These are phyloP conservation scores for Aricia artaxerxes DNA, from an alignment of 2,888 invertebrate genomes.

Conservation along the genomic window DNA sequence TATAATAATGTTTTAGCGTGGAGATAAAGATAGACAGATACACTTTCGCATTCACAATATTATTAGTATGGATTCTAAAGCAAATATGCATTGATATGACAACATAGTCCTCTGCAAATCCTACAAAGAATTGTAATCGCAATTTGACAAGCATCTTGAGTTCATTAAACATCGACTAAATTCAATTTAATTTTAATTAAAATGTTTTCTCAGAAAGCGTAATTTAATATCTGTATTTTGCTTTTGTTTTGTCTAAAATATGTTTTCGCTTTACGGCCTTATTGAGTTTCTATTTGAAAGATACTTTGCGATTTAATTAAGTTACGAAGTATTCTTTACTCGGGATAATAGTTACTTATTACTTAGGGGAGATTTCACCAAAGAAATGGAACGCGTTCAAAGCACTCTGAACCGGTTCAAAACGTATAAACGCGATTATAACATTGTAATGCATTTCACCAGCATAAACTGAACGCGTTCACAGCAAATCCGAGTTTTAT, in stretches of 20 bases:
- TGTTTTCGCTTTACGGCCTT: not conserved
- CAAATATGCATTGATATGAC: conserved; percentile 6
- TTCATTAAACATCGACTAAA: not conserved
- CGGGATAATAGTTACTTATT: not conserved
- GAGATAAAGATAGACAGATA: too few species aligned
- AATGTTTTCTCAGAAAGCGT: not conserved
- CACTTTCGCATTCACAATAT: too few species aligned
- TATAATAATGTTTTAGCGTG: too few species aligned
- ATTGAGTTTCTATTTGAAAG: conserved; percentile 10
- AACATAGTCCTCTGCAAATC: not conserved
- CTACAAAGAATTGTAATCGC: conserved; percentile 1
- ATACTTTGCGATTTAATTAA: not conserved
- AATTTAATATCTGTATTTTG: not conserved
- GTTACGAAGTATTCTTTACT: conserved; percentile 5
- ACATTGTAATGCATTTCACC: too few species aligned
- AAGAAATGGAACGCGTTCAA: too few species aligned
- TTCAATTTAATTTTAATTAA: not conserved
- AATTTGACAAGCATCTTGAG: conserved; percentile 5
- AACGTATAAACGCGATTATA: too few species aligned
- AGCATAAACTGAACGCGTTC: too few species aligned
- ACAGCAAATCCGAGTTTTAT: too few species aligned
- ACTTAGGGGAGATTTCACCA: too few species aligned
- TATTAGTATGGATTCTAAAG: not conserved
- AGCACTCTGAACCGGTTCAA: too few species aligned
- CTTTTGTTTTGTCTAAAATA: conserved; percentile 9